Percentiles rank a stretch among this genome's conserved stretches.
These are phyloP conservation scores for Rhineura floridana DNA, from an alignment of 2,113 vertebrate species.

Conservation along the genomic window DNA sequence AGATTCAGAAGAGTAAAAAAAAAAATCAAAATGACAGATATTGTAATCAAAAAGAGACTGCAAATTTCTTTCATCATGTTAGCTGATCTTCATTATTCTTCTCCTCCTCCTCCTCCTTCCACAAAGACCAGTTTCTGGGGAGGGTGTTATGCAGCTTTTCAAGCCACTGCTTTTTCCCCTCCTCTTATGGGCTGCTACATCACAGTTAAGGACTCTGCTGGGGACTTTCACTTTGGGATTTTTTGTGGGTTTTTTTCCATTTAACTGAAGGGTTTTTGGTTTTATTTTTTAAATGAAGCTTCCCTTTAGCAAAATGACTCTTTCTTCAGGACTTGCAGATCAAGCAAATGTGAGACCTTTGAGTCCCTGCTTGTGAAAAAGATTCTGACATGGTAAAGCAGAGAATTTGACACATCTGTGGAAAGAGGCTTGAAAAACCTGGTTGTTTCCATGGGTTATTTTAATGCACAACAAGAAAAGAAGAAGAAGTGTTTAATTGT, in stretches of 20 bases:
- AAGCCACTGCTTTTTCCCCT: conserved; percentile 53
- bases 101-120: conserved; percentile 71
- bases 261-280: not conserved
- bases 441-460: conserved; percentile 19
- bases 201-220: conserved; percentile 51
- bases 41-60: conserved; percentile 71
- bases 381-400: conserved; percentile 46
- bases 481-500: not conserved
- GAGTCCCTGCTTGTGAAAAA: conserved; percentile 49
- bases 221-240: conserved; percentile 43
- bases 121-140: conserved; percentile 76
- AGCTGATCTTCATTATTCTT: conserved; percentile 80
- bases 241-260: conserved; percentile 38
- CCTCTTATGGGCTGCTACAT: conserved; percentile 70
- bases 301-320: conserved; percentile 53
- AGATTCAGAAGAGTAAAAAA: conserved; percentile 84
- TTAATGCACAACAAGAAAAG: not conserved
- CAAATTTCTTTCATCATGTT: conserved; percentile 79
- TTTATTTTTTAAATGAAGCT: conserved; percentile 25
- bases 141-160: conserved; percentile 71
- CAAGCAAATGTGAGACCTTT: conserved; percentile 39
- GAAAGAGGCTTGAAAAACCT: conserved; percentile 27
- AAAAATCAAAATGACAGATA: not conserved
- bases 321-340: conserved; percentile 55
- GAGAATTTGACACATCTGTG: conserved; percentile 13